phyloP scores from a whole-genome alignment of 2,888 invertebrate genomes.

The Epirrhoe alternata region DNA sequence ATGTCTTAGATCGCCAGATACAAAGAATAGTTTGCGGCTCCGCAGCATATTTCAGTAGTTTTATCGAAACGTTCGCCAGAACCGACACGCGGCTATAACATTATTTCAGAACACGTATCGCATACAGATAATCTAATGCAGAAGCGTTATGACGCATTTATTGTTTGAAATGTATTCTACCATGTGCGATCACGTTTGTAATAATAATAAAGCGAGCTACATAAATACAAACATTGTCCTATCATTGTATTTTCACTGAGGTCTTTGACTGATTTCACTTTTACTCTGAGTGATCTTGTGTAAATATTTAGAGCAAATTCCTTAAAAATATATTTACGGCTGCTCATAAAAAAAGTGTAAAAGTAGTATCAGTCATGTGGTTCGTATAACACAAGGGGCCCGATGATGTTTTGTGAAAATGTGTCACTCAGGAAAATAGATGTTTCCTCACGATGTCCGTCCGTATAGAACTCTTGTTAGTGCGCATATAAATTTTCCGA shows the following conservation, averaged over 20 bases:
- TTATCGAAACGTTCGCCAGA: constrained; percentile 59
- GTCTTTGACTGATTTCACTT: background rate
- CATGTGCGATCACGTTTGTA: constrained; percentile 60
- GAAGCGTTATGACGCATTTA: constrained; percentile 78
- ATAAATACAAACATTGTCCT: constrained; percentile 20
- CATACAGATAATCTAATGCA: constrained; percentile 78
- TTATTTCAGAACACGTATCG: constrained; percentile 82
- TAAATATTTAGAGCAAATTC: background rate
- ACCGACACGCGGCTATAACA: constrained; percentile 65
- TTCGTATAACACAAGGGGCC: too few species aligned
- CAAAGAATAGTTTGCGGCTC: constrained; percentile 45
- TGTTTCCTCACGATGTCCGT: too few species aligned
- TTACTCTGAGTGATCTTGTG: background rate
- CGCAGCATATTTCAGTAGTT: constrained; percentile 65
- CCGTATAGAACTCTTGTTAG: too few species aligned
- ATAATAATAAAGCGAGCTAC: constrained; percentile 44
- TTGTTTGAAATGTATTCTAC: constrained; percentile 68
- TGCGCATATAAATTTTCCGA: too few species aligned
- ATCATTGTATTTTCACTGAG: background rate
- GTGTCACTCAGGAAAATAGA: too few species aligned
- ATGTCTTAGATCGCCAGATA: constrained; percentile 42
- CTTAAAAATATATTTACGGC: background rate
- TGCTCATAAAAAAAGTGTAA: too few species aligned
- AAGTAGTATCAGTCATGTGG: too few species aligned
- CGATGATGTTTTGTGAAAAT: too few species aligned